These are phyloP conservation scores for Atta colombica DNA, from an alignment of 1,140 invertebrate species.

Conservation along the genomic window DNA sequence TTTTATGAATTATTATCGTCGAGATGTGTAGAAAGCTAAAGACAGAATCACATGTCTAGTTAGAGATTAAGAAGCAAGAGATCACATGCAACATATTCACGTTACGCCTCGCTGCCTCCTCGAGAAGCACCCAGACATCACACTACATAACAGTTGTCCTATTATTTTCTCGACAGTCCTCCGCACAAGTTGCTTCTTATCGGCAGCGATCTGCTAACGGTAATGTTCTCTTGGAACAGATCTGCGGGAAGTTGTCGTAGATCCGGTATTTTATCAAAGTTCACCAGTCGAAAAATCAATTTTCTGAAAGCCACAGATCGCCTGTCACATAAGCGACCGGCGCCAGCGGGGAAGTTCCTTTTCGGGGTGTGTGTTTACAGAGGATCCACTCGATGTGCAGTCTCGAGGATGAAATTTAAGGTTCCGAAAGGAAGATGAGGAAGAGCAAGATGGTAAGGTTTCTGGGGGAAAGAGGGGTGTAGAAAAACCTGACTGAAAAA, in stretches of 20 bases:
- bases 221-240: background rate
- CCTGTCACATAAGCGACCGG: constrained; percentile 53
- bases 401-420: constrained; percentile 79
- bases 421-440: constrained; percentile 52
- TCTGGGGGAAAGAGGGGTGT: background rate
- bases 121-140: background rate
- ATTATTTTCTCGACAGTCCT: constrained; percentile 36
- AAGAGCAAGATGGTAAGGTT: constrained; percentile 24
- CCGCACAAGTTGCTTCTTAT: constrained; percentile 54
- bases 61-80: constrained; percentile 29
- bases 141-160: constrained; percentile 19
- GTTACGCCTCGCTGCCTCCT: constrained; percentile 8
- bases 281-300: constrained; percentile 68
- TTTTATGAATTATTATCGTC: background rate
- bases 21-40: background rate
- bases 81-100: background rate
- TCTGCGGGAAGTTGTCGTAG: background rate
- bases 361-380: constrained; percentile 80
- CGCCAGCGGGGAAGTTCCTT: constrained; percentile 71
- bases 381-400: constrained; percentile 78
- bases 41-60: constrained; percentile 6
- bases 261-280: constrained; percentile 16
- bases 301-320: constrained; percentile 66
- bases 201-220: constrained; percentile 61
- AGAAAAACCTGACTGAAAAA: constrained; percentile 65